These are phyloP conservation scores for Dipodomys spectabilis DNA, from an alignment of 2,113 vertebrate genomes.

Conservation along the genomic window DNA sequence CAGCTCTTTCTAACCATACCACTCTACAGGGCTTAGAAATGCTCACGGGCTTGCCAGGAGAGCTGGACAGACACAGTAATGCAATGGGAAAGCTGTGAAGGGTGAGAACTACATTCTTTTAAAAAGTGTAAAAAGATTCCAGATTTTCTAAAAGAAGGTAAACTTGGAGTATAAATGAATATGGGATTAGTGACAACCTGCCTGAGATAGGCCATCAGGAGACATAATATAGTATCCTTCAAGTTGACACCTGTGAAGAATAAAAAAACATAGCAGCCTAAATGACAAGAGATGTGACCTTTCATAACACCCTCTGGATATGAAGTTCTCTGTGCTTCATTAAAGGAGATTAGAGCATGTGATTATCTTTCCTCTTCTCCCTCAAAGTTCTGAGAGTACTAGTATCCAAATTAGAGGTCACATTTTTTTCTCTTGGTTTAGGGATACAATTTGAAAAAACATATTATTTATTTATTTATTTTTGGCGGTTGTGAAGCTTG, in stretches of 20 bases:
- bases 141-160: not conserved
- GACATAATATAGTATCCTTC: not conserved
- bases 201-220: not conserved
- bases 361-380: not conserved
- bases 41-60: not conserved
- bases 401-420: not conserved
- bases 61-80: constrained; percentile 29
- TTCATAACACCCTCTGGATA: not conserved
- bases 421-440: not conserved
- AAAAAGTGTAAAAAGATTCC: constrained; percentile 34
- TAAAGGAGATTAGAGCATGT: not conserved
- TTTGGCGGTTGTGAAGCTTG: no score
- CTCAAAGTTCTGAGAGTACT: not conserved
- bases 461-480: no score
- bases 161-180: constrained; percentile 50
- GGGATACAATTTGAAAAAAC: not conserved
- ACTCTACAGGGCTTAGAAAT: not conserved
- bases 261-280: not conserved
- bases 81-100: constrained; percentile 59
- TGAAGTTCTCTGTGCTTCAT: not conserved
- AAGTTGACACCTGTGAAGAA: not conserved
- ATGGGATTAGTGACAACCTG: not conserved
- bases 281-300: not conserved
- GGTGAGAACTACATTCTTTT: constrained; percentile 39
- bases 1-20: not conserved